A percentile compares a stretch with the other conserved stretches of the same genome.
These are phyloP conservation scores for Muntiacus reevesi DNA, from an alignment of 2,113 vertebrate genomes.

Conservation along the genomic window DNA sequence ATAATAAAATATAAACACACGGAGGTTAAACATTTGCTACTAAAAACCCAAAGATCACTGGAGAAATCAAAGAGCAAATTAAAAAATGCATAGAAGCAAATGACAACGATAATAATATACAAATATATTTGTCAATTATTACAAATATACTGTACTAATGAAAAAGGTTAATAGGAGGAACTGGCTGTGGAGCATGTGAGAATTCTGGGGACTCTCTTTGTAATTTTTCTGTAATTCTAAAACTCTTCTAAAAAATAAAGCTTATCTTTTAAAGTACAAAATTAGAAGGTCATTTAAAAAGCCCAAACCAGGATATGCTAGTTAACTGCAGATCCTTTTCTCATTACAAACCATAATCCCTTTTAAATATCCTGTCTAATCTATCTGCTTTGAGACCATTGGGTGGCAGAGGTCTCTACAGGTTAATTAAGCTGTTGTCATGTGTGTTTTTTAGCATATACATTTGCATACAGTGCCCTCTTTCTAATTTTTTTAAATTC, in stretches of 20 bases:
- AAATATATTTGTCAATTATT: not conserved
- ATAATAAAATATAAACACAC: not conserved
- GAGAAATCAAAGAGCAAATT: not conserved
- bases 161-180: not conserved
- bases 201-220: not conserved
- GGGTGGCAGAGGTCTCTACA: conserved; percentile 27
- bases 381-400: conserved; percentile 22
- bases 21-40: not conserved
- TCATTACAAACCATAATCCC: conserved; percentile 27
- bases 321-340: conserved; percentile 23
- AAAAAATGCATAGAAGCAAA: not conserved
- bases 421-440: conserved; percentile 64
- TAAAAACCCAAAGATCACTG: not conserved
- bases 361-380: conserved; percentile 47
- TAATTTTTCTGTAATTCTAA: not conserved
- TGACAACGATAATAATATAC: not conserved
- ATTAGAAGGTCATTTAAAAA: conserved; percentile 40
- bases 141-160: not conserved
- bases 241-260: not conserved
- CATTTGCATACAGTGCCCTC: not conserved
- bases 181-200: not conserved
- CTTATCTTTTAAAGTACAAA: not conserved
- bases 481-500: conserved; percentile 6
- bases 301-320: not conserved
- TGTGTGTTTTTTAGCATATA: not conserved